These are phyloP conservation scores for Rhynchomys soricoides DNA, from an alignment of 2,113 vertebrate species.

Conservation along the genomic window DNA sequence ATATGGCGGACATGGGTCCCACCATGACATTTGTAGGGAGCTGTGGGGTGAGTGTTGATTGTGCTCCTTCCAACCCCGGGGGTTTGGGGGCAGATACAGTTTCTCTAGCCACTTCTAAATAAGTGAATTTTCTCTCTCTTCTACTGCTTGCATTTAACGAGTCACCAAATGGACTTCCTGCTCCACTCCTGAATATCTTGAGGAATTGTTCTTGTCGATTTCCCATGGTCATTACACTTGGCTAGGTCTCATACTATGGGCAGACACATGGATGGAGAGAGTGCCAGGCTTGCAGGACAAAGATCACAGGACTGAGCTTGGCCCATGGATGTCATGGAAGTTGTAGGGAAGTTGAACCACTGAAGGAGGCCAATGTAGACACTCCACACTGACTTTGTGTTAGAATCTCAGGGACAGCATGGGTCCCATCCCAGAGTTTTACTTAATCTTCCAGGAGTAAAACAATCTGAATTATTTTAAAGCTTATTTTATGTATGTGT, in stretches of 20 bases:
- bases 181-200: neutral
- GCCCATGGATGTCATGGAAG: neutral
- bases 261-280: neutral
- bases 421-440: neutral
- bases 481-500: neutral
- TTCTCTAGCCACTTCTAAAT: neutral
- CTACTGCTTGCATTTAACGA: neutral
- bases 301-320: neutral
- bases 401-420: neutral
- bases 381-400: neutral
- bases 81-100: neutral
- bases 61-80: neutral
- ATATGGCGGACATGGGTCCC: neutral
- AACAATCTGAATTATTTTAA: neutral
- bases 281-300: neutral
- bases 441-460: neutral
- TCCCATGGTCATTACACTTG: neutral
- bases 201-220: neutral
- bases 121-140: constrained; percentile 15
- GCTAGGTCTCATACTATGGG: neutral
- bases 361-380: neutral
- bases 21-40: neutral
- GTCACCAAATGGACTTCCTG: neutral
- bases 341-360: too few species aligned
- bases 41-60: neutral